phyloP scores from a whole-genome alignment of 1,140 invertebrate species.

The Drosophila baimaii region DNA sequence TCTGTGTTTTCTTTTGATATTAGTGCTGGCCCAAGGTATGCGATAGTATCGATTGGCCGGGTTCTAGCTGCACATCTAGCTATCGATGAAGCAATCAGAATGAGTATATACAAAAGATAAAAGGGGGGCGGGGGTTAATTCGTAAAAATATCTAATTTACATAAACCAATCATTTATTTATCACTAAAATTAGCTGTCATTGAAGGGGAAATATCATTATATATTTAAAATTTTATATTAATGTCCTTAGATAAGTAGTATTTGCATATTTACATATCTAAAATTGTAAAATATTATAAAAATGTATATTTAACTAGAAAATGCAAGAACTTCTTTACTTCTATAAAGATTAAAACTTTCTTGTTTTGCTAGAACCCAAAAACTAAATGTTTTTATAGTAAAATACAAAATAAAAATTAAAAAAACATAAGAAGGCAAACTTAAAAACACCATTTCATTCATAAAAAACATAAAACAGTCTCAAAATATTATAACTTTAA shows the following conservation, averaged over 20 bases:
- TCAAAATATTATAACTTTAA: neutral
- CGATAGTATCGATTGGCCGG: conserved; percentile 20
- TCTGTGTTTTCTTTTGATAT: conserved; percentile 34
- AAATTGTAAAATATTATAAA: too few relatives aligned
- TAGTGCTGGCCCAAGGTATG: neutral
- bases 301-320: too few relatives aligned
- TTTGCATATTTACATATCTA: too few relatives aligned
- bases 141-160: neutral
- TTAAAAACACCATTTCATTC: neutral
- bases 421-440: too few relatives aligned
- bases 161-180: too few relatives aligned
- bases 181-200: too few relatives aligned
- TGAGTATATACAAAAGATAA: neutral
- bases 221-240: too few relatives aligned
- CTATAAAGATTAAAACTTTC: too few relatives aligned
- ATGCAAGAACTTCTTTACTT: neutral
- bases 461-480: neutral
- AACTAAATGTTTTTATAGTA: neutral
- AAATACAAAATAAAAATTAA: neutral
- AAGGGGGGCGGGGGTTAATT: too few relatives aligned
- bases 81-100: conserved; percentile 1
- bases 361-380: too few relatives aligned
- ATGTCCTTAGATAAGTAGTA: too few relatives aligned
- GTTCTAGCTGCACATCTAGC: conserved; percentile 14
- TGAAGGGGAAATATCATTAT: too few relatives aligned